phyloP scores from a whole-genome alignment of 2,888 invertebrate genomes.

The Celastrina argiolus region DNA sequence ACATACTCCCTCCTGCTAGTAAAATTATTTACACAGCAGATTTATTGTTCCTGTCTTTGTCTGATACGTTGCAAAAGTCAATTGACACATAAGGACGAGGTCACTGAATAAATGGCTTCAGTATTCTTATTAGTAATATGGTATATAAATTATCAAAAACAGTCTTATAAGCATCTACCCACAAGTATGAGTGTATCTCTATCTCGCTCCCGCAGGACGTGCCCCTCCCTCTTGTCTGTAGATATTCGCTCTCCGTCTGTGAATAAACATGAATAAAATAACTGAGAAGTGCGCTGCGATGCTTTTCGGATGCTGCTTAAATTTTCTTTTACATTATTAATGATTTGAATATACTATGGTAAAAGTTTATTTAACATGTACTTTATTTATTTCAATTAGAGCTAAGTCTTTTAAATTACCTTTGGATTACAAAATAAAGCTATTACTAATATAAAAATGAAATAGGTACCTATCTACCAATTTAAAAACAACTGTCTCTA shows the following conservation, averaged over 20 bases:
- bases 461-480: too few species aligned
- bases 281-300: not conserved
- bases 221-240: not conserved
- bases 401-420: too few species aligned
- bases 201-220: not conserved
- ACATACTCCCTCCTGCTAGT: too few species aligned
- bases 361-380: not conserved
- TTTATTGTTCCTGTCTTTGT: too few species aligned
- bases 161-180: not conserved
- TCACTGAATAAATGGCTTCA: too few species aligned
- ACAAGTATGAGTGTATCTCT: not conserved
- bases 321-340: not conserved
- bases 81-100: too few species aligned
- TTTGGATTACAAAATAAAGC: too few species aligned
- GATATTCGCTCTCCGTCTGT: not conserved
- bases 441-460: too few species aligned
- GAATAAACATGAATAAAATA: slow-evolving; percentile 12
- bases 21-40: too few species aligned
- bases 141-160: not conserved
- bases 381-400: not conserved
- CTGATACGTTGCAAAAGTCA: too few species aligned
- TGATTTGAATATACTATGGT: not conserved
- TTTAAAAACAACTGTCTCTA: too few species aligned
- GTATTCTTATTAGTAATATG: too few species aligned
- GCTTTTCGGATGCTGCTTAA: not conserved